Conservation (phyloP, 2,113 vertebrate genomes). For the Pelvicachromis taeniatus region DNA sequence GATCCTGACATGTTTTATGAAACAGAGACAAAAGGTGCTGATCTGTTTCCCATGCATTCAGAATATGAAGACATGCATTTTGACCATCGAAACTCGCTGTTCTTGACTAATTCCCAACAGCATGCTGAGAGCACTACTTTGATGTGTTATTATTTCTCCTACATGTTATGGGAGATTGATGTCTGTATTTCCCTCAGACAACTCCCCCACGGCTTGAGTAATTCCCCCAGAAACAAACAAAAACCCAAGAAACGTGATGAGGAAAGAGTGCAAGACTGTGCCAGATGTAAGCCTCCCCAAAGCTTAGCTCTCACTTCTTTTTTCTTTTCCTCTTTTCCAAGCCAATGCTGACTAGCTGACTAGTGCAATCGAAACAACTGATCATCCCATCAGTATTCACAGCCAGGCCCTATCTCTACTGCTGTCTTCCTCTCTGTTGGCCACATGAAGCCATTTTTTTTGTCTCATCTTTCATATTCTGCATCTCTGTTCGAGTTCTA, state of each 20-base stretch:
- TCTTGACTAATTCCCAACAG: neutral
- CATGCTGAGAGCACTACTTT: neutral
- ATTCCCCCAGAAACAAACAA: constrained; percentile 63
- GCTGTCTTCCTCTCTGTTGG: constrained; percentile 18
- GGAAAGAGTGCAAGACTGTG: neutral
- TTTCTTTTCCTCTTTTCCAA: neutral
- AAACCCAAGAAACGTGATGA: constrained; percentile 4
- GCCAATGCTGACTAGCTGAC: neutral
- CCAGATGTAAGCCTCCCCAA: constrained; percentile 44
- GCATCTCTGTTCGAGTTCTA: neutral
- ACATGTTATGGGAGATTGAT: constrained; percentile 54
- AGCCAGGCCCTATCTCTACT: neutral
- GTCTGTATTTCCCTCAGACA: constrained; percentile 43
- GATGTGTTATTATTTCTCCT: constrained; percentile 20
- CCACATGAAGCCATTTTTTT: neutral
- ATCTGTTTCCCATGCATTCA: constrained; percentile 4
- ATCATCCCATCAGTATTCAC: constrained; percentile 60
- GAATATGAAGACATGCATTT: neutral
- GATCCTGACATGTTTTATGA: neutral
- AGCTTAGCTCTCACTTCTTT: neutral
- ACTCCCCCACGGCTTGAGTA: constrained; percentile 25
- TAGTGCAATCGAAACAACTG: constrained; percentile 42
- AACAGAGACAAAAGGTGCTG: neutral
- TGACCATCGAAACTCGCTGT: neutral
- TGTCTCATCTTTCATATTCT: constrained; percentile 7